Base-by-base conservation (phyloP, 2,888 invertebrate species). In the Eupithecia subumbrata region DNA sequence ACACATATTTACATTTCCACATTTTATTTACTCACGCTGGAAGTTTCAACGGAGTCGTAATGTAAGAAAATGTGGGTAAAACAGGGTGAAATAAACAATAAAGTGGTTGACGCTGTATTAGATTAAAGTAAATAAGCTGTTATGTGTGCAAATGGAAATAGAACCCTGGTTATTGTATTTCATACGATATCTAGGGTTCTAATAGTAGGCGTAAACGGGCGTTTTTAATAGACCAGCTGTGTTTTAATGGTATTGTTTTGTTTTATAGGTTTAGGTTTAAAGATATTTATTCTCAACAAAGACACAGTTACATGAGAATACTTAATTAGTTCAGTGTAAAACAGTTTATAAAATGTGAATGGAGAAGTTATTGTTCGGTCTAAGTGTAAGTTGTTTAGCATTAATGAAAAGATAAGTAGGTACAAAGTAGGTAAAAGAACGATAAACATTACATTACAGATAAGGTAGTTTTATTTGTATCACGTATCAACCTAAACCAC, bases 1-100 rank as follows among this genome's bases (percentile, higher is more conserved):
- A 73, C 64, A 73, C 78, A 56, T 69, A 76, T 80, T 76, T 74
- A 70, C 73, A 80, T 71, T 77, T n/a, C n/a, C n/a, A 68, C 67
- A 43, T 52, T 30, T 48, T 76, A 76, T 76, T 76, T 79, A 76
- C 75, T 75, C 73, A 73, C 60, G 63, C n/a, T 48, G 77, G 70
- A 77, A 77, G 77, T 77, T 77, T 73, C 74, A 63, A 73, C 75
- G 70, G 69, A 40, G 74, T 63, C 52, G 72, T 77, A 71, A 75
- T 77, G 75, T 77, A 73, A 18, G 70, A 67, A 73, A 77, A 75
- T 77, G 72, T 73, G 69, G 74, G 77, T 77, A 73, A 68, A 75
- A 74, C 74, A 70, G 69, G 69, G 66, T 77, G 75, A 71, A 1
- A 30, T 69, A 73, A 71, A 77, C 77, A 77, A 77, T 72, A 77